Base-by-base conservation (phyloP, 2,113 vertebrate genomes). In the Tapirus terrestris region DNA sequence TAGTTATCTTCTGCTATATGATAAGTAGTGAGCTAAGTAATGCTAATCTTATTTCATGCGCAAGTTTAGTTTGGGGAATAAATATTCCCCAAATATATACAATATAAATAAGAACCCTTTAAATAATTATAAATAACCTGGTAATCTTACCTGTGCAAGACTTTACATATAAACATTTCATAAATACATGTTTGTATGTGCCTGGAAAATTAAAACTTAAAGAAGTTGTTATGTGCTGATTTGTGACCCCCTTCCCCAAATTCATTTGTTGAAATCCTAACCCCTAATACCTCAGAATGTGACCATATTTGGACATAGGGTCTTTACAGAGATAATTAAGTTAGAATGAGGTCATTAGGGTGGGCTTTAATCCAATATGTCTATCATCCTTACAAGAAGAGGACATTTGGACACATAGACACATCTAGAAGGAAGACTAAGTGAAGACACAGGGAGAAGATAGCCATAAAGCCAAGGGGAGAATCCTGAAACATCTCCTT, bases 31-130 rank as follows among this genome's bases (percentile, higher is more conserved):
- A 48, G 21, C 4, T 51, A 89, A 36, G 20, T 81, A 67, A 8
- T 51, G 65, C 16, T 70, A 65, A 18, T 87, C 11, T 39, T 88
- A 60, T 63, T 80, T 92, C 58, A 73, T 72, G 63, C 60, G 20
- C 29, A 73, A 70, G 14, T 39, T 58, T 87, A 77, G 11, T 91
- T 68, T 56, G 43, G 29, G 36, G 67, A 53, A 39, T 39, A 39
- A 39, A 39, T 39, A 39, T 39, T 39, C 39, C 39, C 39, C 39
- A 39, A 39, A 39, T 83, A 73, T 31, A 76, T 75, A 29, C 25
- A 67, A n/a, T 72, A 72, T 39, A 91, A 95, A 53, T 81, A 6
- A 91, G 86, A 97, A 48, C 18, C 10, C 25, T 89, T 92, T 58
- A 75, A n/a, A 61, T 56, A 33, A 72, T 86, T 77, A 20, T 63